Percentiles rank a stretch among this genome's conserved stretches.
These are phyloP conservation scores for Calvadosia cruxmelitensis DNA, from an alignment of 30 jellyfish, hydroid and myxozoan species.

Conservation along the genomic window DNA sequence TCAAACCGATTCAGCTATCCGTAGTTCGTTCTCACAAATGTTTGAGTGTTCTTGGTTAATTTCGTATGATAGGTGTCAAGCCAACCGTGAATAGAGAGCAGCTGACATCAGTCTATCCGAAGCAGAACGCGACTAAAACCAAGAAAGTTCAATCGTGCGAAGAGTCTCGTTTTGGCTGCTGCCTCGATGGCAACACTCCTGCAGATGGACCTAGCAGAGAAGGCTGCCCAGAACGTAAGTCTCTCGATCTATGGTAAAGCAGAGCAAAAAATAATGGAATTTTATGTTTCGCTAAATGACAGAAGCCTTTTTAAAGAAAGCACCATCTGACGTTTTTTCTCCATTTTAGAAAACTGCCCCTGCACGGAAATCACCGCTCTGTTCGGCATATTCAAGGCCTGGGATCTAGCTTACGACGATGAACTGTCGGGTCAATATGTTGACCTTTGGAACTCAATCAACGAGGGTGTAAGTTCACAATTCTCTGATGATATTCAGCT, in stretches of 20 bases:
- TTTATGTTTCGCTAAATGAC: not conserved
- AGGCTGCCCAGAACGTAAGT: slow-evolving; percentile 94
- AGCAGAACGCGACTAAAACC: not conserved
- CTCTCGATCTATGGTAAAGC: not conserved
- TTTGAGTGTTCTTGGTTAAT: too few relatives aligned
- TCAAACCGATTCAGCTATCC: too few relatives aligned
- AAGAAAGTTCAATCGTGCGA: slow-evolving; percentile 12
- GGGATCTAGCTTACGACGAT: slow-evolving; percentile 20
- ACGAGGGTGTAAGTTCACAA: slow-evolving; percentile 47
- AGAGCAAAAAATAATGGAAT: too few relatives aligned
- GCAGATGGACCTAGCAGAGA: slow-evolving; percentile 64
- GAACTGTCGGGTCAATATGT: slow-evolving; percentile 24
- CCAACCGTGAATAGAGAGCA: not conserved
- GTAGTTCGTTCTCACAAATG: too few relatives aligned
- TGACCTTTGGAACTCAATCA: slow-evolving; percentile 31
- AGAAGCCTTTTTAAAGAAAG: not conserved
- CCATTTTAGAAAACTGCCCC: slow-evolving; percentile 64
- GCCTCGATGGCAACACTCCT: slow-evolving; percentile 89
- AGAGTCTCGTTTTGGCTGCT: slow-evolving; percentile 66
- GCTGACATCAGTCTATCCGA: not conserved
- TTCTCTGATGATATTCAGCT: too few relatives aligned
- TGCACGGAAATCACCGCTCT: slow-evolving; percentile 52
- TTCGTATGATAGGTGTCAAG: slow-evolving; percentile 1
- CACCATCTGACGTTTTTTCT: not conserved
- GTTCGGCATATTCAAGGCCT: slow-evolving; percentile 49